Base-by-base conservation (phyloP, 2,113 vertebrate genomes). In the Corynorhinus townsendii region DNA sequence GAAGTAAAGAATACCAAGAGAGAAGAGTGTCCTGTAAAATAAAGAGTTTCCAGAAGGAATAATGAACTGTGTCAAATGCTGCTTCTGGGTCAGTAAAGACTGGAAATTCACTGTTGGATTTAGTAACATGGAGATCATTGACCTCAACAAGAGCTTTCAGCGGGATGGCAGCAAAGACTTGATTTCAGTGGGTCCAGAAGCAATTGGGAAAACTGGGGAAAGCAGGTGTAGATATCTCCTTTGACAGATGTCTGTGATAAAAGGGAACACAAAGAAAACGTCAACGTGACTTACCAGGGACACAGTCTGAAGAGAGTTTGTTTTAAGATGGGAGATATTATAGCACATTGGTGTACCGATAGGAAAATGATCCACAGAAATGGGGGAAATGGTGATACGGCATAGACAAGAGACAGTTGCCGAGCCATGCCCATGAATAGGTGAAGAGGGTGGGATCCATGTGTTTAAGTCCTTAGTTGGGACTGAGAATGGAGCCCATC, bases 391-490 rank as follows among this genome's bases (percentile, higher is more conserved):
- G 35, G 47, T 40, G 49, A 26, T 9, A 12, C 2, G 20, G 22
- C 2, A 86, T 54, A 84, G 49, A 43, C 43, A 59, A 30, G 11
- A 19, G 69, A 59, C 28, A 45, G 15, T 28, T 28, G 24, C n/a
- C 40, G 59, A 79, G 28, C 22, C 71, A 33, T 71, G 35, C 16
- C 16, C 22, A 8, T 66, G 26, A 35, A 4, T 16, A 45, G 26
- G 26, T 17, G 26, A 33, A 17, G 10, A 22, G 28, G 24, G 10
- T 68, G 19, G 22, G 45, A 16, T 28, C 77, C n/a, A 2, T 20
- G 47, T 1, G 4, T 20, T 45, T 22, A 11, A 30, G 59, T 0
- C 2, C 0, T 10, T 47, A 15, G 16, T 19, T 82, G 30, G 30
- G 30, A 3, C 33, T 54, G 24, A 54, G 33, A 52, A 17, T 72